Evolutionary conservation across 2,113 vertebrate genomes (phyloP), one percentile per base, ranked within the genome.

Genomic region (Megaceryle maxima): DNA sequence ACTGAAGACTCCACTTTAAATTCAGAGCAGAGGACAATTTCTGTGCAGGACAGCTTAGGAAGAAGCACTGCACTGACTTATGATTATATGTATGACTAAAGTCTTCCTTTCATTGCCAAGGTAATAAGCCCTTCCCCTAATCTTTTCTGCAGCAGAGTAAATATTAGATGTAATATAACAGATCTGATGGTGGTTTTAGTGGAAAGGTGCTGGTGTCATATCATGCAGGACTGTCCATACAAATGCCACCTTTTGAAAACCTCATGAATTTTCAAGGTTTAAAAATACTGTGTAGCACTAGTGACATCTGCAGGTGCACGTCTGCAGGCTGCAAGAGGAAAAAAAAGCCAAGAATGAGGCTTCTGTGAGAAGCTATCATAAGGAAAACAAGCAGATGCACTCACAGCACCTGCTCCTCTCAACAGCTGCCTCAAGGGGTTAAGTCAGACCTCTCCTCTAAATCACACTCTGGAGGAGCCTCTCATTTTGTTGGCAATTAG

Each of bases 251-350:
- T 82, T 87, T 41, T 15, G 33, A 70, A 91, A 89, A 81, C 39
- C 10, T 7, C 39, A 51, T 0, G 1, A 35, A 86, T 68, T 62
- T 62, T 33, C 50, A 46, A 80, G 69, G 22, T 37, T 85, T 91
- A 39, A 68, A 68, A 80, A 62, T 87, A 87, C 33, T 25, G 0
- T 79, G 96, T 94, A 97, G 92, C 87, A 59, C 81, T 90, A 97
- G 90, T 97, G 98, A 97, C 98, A 98, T 95, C 98, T 98, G 78
- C 97, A 98, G 98, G 97, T 68, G 4, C 20, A 68, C 2, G 0
- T 13, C 22, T 37, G 37, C 37, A 37, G 1, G 93, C 43, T 78
- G 53, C 19, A 93, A 57, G 92, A 95, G 16, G 18, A 16, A 62
- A 4, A 83, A 74, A 83, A 74, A n/a, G 18, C 7, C 51, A 6